phyloP scores from a whole-genome alignment of 2,888 invertebrate species.

The Drosophila anomelani region DNA sequence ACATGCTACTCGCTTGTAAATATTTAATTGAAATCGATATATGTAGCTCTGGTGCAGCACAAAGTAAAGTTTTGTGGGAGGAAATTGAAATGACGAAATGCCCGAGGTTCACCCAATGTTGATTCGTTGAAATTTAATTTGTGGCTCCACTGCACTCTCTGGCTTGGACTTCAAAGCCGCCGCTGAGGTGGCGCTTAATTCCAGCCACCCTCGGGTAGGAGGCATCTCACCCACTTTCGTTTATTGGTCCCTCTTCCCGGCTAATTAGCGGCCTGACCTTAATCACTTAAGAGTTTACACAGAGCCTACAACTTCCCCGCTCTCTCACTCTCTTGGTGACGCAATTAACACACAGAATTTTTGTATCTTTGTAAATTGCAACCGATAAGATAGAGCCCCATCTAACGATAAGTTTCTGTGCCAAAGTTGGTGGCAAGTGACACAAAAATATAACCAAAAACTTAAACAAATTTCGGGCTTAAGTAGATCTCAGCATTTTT shows the following conservation, averaged over 20 bases:
- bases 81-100: slow-evolving; percentile 16
- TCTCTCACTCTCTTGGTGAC: slow-evolving; percentile 47
- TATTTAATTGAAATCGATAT: slow-evolving; percentile 64
- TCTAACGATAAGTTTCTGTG: slow-evolving; percentile 17
- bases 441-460: slow-evolving; percentile 57
- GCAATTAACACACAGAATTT: slow-evolving; percentile 53
- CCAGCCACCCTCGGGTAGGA: neutral
- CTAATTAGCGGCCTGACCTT: slow-evolving; percentile 72
- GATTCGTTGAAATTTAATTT: slow-evolving; percentile 28
- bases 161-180: slow-evolving; percentile 48
- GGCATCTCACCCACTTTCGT: slow-evolving; percentile 59
- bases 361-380: slow-evolving; percentile 7
- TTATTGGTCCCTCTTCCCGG: slow-evolving; percentile 60
- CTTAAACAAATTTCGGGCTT: slow-evolving; percentile 58
- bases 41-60: no score
- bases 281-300: slow-evolving; percentile 77
- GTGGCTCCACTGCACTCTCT: slow-evolving; percentile 7
- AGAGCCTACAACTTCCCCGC: slow-evolving; percentile 29
- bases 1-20: slow-evolving; percentile 59
- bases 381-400: slow-evolving; percentile 5
- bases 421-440: slow-evolving; percentile 59
- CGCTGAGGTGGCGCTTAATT: slow-evolving; percentile 43
- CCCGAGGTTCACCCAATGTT: slow-evolving; percentile 5
- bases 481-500: slow-evolving; percentile 24
- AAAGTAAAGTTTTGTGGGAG: neutral